Evolutionary conservation across 2,797 vertebrate species (phyloP).

Genomic region (Tragelaphus eurycerus): DNA sequence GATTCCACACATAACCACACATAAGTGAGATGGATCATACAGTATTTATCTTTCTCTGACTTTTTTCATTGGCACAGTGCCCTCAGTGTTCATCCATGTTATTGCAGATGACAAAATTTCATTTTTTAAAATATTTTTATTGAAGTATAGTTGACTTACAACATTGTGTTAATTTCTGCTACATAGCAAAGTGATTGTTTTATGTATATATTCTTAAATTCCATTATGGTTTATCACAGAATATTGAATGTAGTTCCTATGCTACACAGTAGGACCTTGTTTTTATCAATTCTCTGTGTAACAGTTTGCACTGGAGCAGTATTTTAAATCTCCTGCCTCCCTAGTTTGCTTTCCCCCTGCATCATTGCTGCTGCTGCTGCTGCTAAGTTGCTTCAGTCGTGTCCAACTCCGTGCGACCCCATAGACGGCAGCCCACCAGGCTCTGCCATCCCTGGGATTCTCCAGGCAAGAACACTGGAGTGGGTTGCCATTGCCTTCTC

Average conservation of each 20-base stretch:
- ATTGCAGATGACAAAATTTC: neutral
- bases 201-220: neutral
- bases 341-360: neutral
- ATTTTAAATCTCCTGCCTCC: neutral
- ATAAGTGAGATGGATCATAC: neutral
- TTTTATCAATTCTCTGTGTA: neutral
- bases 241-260: neutral
- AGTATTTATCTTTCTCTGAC: neutral
- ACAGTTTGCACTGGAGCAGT: neutral
- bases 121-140: neutral
- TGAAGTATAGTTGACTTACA: neutral
- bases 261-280: no score
- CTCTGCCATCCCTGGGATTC: no score
- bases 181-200: neutral
- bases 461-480: no score
- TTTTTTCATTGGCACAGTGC: neutral
- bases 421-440: no score
- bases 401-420: no score
- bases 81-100: neutral
- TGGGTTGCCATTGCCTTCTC: no score
- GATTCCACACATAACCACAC: neutral
- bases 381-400: no score
- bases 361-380: neutral
- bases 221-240: neutral
- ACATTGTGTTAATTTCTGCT: neutral